phyloP scores from a whole-genome alignment of 92 coral and sea anemone genomes.

The Heliopora coerulea region DNA sequence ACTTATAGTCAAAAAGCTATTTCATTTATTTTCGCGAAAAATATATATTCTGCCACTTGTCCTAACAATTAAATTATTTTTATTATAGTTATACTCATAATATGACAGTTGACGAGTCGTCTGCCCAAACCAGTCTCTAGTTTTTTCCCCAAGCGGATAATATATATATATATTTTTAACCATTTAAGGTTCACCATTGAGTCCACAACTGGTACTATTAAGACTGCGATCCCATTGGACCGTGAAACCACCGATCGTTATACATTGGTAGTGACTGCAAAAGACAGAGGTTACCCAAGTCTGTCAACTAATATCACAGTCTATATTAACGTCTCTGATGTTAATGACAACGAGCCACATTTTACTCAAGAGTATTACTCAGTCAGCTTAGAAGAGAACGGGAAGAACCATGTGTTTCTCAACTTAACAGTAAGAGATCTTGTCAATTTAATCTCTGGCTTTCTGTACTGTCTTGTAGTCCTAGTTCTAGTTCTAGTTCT shows the following conservation, averaged over 20 bases:
- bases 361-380: slow-evolving; percentile 83
- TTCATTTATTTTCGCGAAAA: no score
- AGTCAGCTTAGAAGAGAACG: slow-evolving; percentile 68
- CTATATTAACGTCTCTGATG: slow-evolving; percentile 74
- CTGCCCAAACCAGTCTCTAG: not conserved
- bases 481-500: no score
- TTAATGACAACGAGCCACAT: slow-evolving; percentile 86
- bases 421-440: slow-evolving; percentile 65
- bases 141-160: no score
- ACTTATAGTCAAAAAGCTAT: no score
- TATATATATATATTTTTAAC: not conserved
- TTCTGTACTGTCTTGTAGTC: no score
- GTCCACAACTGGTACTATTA: slow-evolving; percentile 69
- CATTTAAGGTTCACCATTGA: slow-evolving; percentile 65
- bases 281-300: slow-evolving; percentile 59
- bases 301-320: slow-evolving; percentile 65
- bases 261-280: slow-evolving; percentile 61
- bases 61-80: no score
- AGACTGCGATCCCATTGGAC: slow-evolving; percentile 76
- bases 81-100: not conserved
- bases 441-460: no score
- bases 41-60: no score
- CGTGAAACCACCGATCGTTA: slow-evolving; percentile 73
- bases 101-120: not conserved
- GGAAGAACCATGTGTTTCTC: slow-evolving; percentile 56